These are phyloP conservation scores for Drosophila prosaltans DNA, from an alignment of 1,140 invertebrate species.

Conservation along the genomic window DNA sequence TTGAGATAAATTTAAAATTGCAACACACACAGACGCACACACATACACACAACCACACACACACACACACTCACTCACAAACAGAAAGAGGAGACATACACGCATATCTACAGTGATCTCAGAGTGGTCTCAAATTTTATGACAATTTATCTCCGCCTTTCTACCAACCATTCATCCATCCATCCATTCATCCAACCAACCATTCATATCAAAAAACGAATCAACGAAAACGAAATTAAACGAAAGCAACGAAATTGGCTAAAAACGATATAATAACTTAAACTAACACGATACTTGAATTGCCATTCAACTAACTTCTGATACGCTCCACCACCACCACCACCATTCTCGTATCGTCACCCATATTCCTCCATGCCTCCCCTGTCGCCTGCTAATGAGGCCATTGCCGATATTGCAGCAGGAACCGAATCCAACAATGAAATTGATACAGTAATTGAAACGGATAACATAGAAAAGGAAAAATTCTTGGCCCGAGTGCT, in stretches of 20 bases:
- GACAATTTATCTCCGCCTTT: conserved; percentile 23
- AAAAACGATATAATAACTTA: conserved; percentile 30
- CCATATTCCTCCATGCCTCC: conserved; percentile 50
- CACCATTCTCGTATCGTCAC: not conserved
- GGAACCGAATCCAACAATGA: conserved; percentile 26
- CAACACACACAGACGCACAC: conserved; percentile 15
- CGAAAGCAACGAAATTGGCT: conserved; percentile 40
- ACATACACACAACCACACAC: no score
- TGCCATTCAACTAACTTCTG: no score
- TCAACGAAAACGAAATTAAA: conserved; percentile 48
- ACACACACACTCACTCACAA: not conserved
- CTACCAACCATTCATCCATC: not conserved
- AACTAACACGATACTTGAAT: conserved; percentile 30
- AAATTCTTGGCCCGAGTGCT: conserved; percentile 72
- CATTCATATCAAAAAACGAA: conserved; percentile 28
- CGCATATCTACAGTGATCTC: conserved; percentile 4
- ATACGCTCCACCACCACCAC: not conserved
- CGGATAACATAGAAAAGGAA: conserved; percentile 50
- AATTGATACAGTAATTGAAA: conserved; percentile 30
- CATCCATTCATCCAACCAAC: conserved; percentile 3
- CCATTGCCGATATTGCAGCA: conserved; percentile 69
- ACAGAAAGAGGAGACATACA: not conserved
- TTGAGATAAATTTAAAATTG: conserved; percentile 72
- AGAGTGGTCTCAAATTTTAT: conserved; percentile 69
- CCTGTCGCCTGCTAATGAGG: conserved; percentile 65